Evolutionary conservation across 2,797 vertebrate species (phyloP).

Genomic region (Galaxias olidus): DNA sequence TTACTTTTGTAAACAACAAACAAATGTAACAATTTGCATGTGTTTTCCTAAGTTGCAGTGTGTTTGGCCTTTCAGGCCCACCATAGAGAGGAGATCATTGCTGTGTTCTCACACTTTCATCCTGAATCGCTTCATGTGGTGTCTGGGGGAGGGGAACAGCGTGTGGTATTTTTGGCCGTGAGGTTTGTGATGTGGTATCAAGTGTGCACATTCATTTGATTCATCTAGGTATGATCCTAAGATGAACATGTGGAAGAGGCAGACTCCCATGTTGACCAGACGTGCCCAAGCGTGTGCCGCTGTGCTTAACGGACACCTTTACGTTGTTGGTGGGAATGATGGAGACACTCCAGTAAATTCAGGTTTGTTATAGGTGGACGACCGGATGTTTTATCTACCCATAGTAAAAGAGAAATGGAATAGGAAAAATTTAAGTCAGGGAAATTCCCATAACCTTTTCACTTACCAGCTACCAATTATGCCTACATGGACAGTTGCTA

Average conservation of each 20-base stretch:
- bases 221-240: slow-evolving; percentile 66
- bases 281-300: slow-evolving; percentile 53
- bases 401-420: slow-evolving; percentile 54
- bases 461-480: slow-evolving; percentile 9
- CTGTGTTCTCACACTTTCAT: too few relatives aligned
- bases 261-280: slow-evolving; percentile 59
- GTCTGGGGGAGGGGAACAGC: too few relatives aligned
- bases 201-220: not conserved
- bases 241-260: slow-evolving; percentile 66
- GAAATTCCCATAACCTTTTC: slow-evolving; percentile 66
- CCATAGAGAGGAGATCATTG: too few relatives aligned
- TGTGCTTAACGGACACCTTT: slow-evolving; percentile 62
- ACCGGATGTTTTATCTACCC: not conserved
- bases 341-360: slow-evolving; percentile 60
- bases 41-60: too few relatives aligned
- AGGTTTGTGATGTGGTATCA: too few relatives aligned
- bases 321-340: slow-evolving; percentile 72
- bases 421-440: slow-evolving; percentile 59
- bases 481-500: not conserved
- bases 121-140: too few relatives aligned
- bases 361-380: slow-evolving; percentile 46
- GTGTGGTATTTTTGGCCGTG: too few relatives aligned
- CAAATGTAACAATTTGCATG: too few relatives aligned
- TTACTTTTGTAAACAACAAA: too few relatives aligned
- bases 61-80: too few relatives aligned